Conservation (phyloP, 2,797 vertebrate species). For the Chelidonichthys spinosus region DNA sequence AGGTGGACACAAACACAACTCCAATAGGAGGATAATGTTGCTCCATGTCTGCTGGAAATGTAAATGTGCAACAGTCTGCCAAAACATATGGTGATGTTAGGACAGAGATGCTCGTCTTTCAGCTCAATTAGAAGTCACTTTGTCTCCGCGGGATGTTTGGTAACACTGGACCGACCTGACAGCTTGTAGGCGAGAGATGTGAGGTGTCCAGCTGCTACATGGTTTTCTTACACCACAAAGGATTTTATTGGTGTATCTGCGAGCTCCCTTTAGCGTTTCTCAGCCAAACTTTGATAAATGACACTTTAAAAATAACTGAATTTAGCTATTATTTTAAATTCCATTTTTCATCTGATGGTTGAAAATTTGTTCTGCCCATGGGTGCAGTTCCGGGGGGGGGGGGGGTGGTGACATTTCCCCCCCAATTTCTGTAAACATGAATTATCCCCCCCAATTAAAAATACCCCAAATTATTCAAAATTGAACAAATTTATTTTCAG, state of each 20-base stretch:
- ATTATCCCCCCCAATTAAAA: too few relatives aligned
- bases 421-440: too few relatives aligned
- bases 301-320: not conserved
- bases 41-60: not conserved
- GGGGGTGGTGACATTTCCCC: too few relatives aligned
- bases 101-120: not conserved
- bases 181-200: not conserved
- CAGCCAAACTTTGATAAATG: not conserved
- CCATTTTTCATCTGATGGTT: not conserved
- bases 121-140: not conserved
- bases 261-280: not conserved
- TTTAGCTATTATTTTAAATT: not conserved
- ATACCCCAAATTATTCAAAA: too few relatives aligned
- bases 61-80: not conserved
- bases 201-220: not conserved
- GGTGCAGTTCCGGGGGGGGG: too few relatives aligned
- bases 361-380: not conserved
- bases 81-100: not conserved
- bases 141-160: not conserved
- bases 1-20: not conserved
- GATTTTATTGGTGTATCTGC: not conserved
- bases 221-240: not conserved
- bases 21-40: not conserved
- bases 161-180: not conserved
- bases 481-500: too few relatives aligned